phyloP scores from a whole-genome alignment of 2,797 vertebrate genomes.

The Myotis planiceps region DNA sequence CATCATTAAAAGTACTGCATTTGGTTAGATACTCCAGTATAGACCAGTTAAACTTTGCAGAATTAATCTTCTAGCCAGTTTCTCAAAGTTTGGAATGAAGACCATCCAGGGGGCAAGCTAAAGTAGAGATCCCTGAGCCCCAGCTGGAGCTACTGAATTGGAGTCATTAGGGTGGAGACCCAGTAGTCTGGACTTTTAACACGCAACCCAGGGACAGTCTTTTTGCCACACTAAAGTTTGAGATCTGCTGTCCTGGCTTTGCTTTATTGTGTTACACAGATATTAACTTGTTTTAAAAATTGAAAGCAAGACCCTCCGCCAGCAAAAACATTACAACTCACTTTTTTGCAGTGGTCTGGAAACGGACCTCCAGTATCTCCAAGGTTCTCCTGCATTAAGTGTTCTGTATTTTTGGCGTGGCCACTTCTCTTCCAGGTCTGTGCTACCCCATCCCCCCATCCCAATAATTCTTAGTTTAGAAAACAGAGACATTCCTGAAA shows the following conservation, averaged over 20 bases:
- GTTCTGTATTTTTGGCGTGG: not conserved
- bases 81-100: not conserved
- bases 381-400: not conserved
- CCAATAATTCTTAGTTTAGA: not conserved
- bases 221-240: not conserved
- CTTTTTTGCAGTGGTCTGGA: not conserved
- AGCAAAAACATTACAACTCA: not conserved
- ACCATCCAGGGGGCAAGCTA: not conserved
- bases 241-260: not conserved
- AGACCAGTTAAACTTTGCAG: not conserved
- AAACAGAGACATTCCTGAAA: not conserved
- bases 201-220: fast-evolving
- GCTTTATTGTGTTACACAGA: not conserved
- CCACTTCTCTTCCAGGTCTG: not conserved
- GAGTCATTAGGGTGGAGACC: not conserved
- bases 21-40: not conserved
- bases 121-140: not conserved
- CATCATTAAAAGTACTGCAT: not conserved
- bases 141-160: not conserved
- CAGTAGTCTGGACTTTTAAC: not conserved
- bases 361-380: not conserved
- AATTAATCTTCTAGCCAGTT: not conserved
- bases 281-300: not conserved
- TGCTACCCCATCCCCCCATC: not conserved
- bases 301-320: not conserved